Conservation (phyloP, 2,888 invertebrate species). For the Nasonia oneida region DNA sequence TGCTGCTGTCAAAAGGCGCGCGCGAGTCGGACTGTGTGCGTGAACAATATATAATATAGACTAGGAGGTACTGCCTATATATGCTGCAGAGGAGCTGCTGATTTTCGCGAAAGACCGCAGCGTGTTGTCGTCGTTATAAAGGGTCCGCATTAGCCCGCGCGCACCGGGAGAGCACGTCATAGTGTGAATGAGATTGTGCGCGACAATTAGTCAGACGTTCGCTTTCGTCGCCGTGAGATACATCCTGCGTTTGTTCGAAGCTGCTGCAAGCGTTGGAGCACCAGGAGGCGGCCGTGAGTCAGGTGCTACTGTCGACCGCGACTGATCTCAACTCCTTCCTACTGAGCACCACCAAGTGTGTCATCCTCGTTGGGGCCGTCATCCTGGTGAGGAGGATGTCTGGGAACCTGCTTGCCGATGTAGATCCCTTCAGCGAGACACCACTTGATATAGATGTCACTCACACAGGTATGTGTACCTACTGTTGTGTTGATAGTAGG, state of each 20-base stretch:
- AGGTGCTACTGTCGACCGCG: slow-evolving; percentile 29
- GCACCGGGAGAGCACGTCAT: slow-evolving; percentile 7
- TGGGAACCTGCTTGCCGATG: slow-evolving; percentile 66
- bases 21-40: neutral
- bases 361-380: slow-evolving; percentile 41
- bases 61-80: neutral
- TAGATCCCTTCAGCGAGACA: slow-evolving; percentile 75
- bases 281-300: slow-evolving; percentile 31
- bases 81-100: neutral
- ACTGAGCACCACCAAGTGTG: slow-evolving; percentile 44
- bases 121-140: neutral
- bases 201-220: neutral
- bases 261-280: slow-evolving; percentile 38
- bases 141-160: neutral
- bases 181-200: neutral
- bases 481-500: neutral
- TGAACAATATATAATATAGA: neutral
- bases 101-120: neutral
- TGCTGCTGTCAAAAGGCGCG: slow-evolving; percentile 35
- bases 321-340: slow-evolving; percentile 37
- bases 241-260: slow-evolving; percentile 15
- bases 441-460: slow-evolving; percentile 70
- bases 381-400: slow-evolving; percentile 68
- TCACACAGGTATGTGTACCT: slow-evolving; percentile 68
- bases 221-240: neutral